Conservation (phyloP, 2,113 vertebrate genomes). For the Struthidea cinerea region DNA sequence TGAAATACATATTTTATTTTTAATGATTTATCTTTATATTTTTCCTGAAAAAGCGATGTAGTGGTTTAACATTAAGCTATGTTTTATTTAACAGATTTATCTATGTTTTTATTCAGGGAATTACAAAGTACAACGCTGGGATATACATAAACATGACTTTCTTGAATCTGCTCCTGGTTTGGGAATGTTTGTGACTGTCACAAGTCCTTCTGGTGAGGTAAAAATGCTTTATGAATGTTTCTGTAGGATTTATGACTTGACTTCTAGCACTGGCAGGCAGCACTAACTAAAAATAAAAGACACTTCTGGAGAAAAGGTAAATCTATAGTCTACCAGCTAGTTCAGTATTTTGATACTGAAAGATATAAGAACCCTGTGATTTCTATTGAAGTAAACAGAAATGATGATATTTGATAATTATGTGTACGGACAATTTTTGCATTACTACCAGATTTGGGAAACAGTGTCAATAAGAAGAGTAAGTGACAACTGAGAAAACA, state of each 20-base stretch:
- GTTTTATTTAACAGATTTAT: not conserved
- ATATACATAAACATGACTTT: slow-evolving; percentile 56
- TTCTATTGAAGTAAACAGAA: not conserved
- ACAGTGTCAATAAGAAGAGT: not conserved
- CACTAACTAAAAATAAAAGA: not conserved
- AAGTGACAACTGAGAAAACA: not conserved
- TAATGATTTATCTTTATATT: not conserved
- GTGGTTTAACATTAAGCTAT: not conserved
- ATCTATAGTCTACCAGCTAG: not conserved
- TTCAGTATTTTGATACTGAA: not conserved
- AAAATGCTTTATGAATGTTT: not conserved
- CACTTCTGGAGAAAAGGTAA: not conserved
- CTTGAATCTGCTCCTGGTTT: slow-evolving; percentile 78
- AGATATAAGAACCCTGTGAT: not conserved
- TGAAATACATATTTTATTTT: not conserved
- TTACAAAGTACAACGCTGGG: slow-evolving; percentile 85
- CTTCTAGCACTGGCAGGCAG: not conserved
- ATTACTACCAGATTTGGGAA: not conserved
- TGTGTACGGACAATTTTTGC: not conserved
- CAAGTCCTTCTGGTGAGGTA: slow-evolving; percentile 78
- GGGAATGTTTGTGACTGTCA: slow-evolving; percentile 82
- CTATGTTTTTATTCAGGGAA: slow-evolving; percentile 69
- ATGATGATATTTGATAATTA: not conserved
- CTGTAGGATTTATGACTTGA: not conserved
- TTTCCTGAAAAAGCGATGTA: not conserved